Evolutionary conservation across 2,797 vertebrate species (phyloP), one percentile per base, ranked within the genome.

Genomic region (Garrulus glandarius): DNA sequence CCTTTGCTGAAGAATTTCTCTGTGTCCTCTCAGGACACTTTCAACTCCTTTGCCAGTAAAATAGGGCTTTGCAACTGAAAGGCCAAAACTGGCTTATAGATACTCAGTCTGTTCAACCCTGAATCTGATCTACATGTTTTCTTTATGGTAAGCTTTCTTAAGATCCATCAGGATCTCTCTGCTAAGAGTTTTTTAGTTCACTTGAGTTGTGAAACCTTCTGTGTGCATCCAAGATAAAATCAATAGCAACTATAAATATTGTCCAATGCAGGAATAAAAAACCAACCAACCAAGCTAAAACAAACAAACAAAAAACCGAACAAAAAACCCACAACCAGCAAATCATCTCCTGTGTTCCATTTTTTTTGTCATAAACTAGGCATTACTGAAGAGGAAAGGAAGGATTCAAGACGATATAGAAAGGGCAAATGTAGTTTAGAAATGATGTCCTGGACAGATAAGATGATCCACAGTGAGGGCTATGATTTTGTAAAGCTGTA

Each of bases 391-490:
- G 26, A 41, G 26, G 5, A 76, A 71, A 34, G 7, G 3, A 36
- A 3, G 9, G 3, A 46, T 75, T 71, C 49, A 30, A 37, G 32
- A 77, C 8, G 3, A 47, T 56, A 22, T 4, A 50, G 23, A 52
- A 77, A 39, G 5, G 6, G 2, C 0, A 0, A 77, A 43, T 15
- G 5, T 21, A 23, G 20, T 43, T 81, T 55, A 78, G 49, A 81
- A 71, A 29, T 60, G 1, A 68, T 29, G 15, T 56, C 37, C 49
- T 50, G 20, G n/a, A 23, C n/a, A 76, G 36, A 22, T 47, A 23
- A 29, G 6, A 39, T 60, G 15, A 70, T 22, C 7, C 16, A 52
- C 10, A 22, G 2, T 30, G 37, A 43, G 15, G 18, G 10, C 13
- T 78, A 13, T 75, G 44, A 9, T 78, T 74, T 74, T 77, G 12